These are phyloP conservation scores for Muscicapa comitata DNA, from an alignment of 2,797 vertebrate genomes.

Conservation along the genomic window DNA sequence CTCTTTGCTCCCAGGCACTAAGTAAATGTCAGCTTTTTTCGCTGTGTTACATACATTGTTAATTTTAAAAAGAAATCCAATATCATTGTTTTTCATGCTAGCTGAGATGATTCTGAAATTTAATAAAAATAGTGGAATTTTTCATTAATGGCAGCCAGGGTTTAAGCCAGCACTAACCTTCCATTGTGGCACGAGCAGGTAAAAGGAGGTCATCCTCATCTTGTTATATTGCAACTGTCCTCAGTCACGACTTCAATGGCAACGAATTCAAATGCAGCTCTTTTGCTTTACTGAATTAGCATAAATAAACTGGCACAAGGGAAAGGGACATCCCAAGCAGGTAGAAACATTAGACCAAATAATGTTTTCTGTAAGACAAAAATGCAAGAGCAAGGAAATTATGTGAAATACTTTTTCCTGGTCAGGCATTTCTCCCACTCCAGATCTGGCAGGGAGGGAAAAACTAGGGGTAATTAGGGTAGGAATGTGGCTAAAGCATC, in stretches of 20 bases:
- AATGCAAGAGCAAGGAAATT: background rate
- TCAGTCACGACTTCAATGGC: background rate
- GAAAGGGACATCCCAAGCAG: background rate
- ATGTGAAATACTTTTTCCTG: background rate
- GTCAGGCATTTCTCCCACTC: background rate
- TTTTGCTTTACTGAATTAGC: background rate
- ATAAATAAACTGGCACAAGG: background rate
- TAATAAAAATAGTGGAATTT: conserved; percentile 58
- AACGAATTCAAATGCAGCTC: background rate
- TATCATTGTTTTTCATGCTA: conserved; percentile 56
- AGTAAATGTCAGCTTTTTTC: conserved; percentile 66
- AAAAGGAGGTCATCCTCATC: conserved; percentile 1
- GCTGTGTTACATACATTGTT: conserved; percentile 52
- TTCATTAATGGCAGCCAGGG: conserved; percentile 34
- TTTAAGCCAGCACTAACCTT: conserved; percentile 3
- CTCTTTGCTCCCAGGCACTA: conserved; percentile 58
- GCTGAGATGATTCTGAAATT: conserved; percentile 46
- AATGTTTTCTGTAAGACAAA: background rate
- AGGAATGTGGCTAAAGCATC: background rate
- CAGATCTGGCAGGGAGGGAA: background rate
- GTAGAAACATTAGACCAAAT: background rate
- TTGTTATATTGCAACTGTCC: background rate
- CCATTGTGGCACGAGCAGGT: background rate
- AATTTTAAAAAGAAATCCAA: conserved; percentile 64
- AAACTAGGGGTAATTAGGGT: background rate